A percentile compares a stretch with the other conserved stretches of the same genome.
Evolutionary conservation across 2,113 vertebrate species (phyloP).

Genomic region (Anoplopoma fimbria): DNA sequence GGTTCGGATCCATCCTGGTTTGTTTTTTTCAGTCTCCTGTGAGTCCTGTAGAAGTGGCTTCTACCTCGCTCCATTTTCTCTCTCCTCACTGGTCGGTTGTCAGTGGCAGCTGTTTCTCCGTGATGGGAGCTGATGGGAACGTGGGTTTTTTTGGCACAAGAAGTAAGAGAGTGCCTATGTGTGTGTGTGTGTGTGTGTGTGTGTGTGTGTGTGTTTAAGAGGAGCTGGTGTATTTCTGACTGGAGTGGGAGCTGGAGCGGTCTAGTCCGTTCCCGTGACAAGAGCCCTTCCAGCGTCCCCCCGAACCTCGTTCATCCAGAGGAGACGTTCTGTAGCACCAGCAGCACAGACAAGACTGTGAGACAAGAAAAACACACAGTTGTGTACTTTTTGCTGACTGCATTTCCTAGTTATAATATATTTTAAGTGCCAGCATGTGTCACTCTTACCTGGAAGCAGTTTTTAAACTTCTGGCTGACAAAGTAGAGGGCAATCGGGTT

Average conservation of each 20-base stretch:
- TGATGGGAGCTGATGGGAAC: conserved; percentile 16
- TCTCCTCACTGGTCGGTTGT: conserved; percentile 21
- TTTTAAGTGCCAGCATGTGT: background rate
- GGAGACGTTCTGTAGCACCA: conserved; percentile 89
- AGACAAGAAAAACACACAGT: conserved; percentile 26
- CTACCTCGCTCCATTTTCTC: background rate
- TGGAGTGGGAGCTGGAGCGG: conserved; percentile 88
- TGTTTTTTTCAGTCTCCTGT: conserved; percentile 8
- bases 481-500: conserved; percentile 95
- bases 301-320: conserved; percentile 85
- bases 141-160: conserved; percentile 18
- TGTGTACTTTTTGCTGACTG: background rate
- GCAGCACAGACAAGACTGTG: conserved; percentile 92
- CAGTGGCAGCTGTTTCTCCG: conserved; percentile 21
- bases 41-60: conserved; percentile 8
- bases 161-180: no score
- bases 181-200: conserved; percentile 17
- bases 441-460: conserved; percentile 90
- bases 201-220: conserved; percentile 75
- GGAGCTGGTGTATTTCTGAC: conserved; percentile 90
- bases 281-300: conserved; percentile 88
- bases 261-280: conserved; percentile 88
- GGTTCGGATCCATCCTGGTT: conserved; percentile 14
- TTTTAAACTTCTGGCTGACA: conserved; percentile 94
- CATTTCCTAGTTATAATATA: background rate